Conservation (phyloP, 2,113 vertebrate genomes). For the Aegotheles bennettii region DNA sequence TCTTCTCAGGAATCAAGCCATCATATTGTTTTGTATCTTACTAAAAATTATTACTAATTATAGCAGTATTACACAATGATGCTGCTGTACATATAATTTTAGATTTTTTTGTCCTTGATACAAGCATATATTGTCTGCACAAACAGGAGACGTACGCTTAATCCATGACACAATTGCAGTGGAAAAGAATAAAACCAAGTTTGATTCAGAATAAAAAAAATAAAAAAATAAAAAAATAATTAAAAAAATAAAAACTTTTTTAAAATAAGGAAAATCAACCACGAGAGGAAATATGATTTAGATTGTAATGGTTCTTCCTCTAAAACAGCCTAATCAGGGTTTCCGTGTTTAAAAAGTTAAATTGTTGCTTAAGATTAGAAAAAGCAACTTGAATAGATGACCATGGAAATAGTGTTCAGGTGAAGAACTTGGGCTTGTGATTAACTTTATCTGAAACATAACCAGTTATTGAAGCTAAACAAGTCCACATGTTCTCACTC, state of each 20-base stretch:
- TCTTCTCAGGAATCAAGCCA: not conserved
- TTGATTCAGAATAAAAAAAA: not conserved
- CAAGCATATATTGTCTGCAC: not conserved
- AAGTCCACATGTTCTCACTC: not conserved
- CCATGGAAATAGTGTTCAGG: not conserved
- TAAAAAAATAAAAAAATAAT: not conserved
- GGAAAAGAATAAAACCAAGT: not conserved
- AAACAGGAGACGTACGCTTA: not conserved
- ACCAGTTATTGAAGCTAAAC: not conserved
- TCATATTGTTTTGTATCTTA: not conserved
- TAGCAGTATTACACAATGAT: not conserved
- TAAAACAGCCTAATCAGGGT: not conserved
- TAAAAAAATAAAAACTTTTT: not conserved
- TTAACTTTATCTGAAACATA: not conserved
- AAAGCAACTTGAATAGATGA: not conserved
- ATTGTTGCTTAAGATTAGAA: not conserved
- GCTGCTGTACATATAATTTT: not conserved
- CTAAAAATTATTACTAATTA: not conserved
- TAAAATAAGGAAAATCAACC: not conserved
- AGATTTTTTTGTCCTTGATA: not conserved
- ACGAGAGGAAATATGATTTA: not conserved
- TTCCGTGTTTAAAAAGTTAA: not conserved
- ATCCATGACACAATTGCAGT: not conserved
- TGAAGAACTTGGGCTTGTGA: not conserved
- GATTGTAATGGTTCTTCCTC: not conserved